Evolutionary conservation across 1,140 invertebrate species (phyloP).

Genomic region (Diploscapter pachys): DNA sequence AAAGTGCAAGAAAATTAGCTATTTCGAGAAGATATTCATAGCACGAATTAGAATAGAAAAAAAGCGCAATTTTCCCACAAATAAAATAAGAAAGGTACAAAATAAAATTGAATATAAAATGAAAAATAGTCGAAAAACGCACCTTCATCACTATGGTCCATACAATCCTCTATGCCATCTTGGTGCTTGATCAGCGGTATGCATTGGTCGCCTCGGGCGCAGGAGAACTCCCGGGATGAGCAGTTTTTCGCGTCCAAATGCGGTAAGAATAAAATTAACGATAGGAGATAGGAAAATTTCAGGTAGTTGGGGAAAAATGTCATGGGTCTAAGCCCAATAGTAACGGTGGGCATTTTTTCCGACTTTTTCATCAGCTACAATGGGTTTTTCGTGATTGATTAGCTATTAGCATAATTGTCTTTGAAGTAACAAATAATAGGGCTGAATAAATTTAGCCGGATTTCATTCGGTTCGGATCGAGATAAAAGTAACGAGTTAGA

Average conservation of each 20-base stretch:
- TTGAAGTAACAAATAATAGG: too few species aligned
- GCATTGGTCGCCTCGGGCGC: slow-evolving; percentile 29
- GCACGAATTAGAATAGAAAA: slow-evolving; percentile 3
- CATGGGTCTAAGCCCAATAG: too few species aligned
- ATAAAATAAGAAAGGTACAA: not conserved
- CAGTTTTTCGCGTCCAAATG: not conserved
- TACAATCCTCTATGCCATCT: slow-evolving; percentile 40
- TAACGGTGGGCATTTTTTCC: too few species aligned
- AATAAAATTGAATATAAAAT: slow-evolving; percentile 2
- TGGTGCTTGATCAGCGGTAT: slow-evolving; percentile 41
- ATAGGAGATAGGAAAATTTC: too few species aligned
- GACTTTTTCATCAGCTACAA: too few species aligned
- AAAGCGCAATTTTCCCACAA: not conserved
- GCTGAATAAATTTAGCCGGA: too few species aligned
- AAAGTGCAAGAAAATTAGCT: not conserved
- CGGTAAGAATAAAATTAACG: slow-evolving; percentile 1
- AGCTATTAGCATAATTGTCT: too few species aligned
- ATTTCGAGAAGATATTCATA: not conserved
- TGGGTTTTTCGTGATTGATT: too few species aligned
- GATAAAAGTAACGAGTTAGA: too few species aligned
- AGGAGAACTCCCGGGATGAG: slow-evolving; percentile 33
- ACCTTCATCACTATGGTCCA: slow-evolving; percentile 41
- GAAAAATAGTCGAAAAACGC: slow-evolving; percentile 7
- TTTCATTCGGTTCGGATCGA: too few species aligned
- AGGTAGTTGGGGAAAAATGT: too few species aligned